Base-by-base conservation (phyloP, 2,113 vertebrate species). In the Heptranchias perlo region DNA sequence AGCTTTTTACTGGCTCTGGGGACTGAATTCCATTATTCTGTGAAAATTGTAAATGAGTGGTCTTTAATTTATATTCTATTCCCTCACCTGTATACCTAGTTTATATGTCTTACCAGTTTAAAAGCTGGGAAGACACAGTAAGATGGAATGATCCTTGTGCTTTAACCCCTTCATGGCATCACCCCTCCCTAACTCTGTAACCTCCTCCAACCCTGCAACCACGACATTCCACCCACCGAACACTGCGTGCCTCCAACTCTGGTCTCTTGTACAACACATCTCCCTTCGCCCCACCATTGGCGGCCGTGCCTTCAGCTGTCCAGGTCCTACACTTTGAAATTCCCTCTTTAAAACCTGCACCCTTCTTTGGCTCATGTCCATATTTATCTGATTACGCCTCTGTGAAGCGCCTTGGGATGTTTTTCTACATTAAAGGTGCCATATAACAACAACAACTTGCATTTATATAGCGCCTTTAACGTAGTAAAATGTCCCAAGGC, bases 41-140 rank as follows among this genome's bases (percentile, higher is more conserved):
- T 93, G 61, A 93, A 92, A 93, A 93, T 93, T 64, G n/a, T 62
- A 93, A 93, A 62, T 93, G 58, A 93, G 14, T 62, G 89, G 58
- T 35, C 89, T 39, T 62, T 62, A 93, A 23, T 93, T 39, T 44
- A 62, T 93, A 64, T 93, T 93, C 89, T 93, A 93, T 93, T 62
- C 89, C 89, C 89, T 62, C 44, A 62, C 58, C 89, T 21, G 58
- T 64, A 5, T 61, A 93, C 35, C n/a, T 93, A 62, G 58, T 39
- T 62, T 93, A 21, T 39, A 64, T 44, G 62, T 93, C 35, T 10
- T 93, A 10, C 35, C 58, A 61, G 2, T 62, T 18, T n/a, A 52
- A 92, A 28, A 93, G 16, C 89, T 39, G 21, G 39, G 89, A n/a
- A 44, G 6, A 16, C 39, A 82, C 16, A 18, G 39, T 16, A 44